These are phyloP conservation scores for Ormyrus rosae DNA, from an alignment of 2,888 invertebrate species.

Conservation along the genomic window DNA sequence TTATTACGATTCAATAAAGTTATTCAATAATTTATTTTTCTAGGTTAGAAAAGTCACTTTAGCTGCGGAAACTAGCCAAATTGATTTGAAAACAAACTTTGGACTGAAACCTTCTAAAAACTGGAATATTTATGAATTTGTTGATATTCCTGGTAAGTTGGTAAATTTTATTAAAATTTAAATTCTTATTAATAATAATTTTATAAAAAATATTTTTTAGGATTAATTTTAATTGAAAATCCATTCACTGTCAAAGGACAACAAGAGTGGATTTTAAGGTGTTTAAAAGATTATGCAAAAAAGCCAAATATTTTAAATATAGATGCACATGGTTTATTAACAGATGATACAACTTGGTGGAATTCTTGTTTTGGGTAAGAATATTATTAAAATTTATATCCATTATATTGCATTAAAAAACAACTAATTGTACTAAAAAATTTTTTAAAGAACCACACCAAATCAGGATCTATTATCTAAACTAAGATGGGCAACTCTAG, in stretches of 20 bases:
- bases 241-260: conserved; percentile 89
- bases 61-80: not conserved
- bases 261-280: conserved; percentile 88
- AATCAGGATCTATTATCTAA: conserved; percentile 74
- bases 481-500: conserved; percentile 95
- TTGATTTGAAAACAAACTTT: conserved; percentile 61
- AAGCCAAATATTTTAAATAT: conserved; percentile 85
- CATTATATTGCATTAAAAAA: conserved; percentile 15
- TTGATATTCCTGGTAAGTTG: conserved; percentile 79
- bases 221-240: conserved; percentile 88
- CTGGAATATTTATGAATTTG: conserved; percentile 82
- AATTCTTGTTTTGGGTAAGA: conserved; percentile 77
- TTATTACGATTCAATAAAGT: no score
- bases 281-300: conserved; percentile 85
- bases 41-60: conserved; percentile 69
- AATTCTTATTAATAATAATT: not conserved
- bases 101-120: conserved; percentile 76
- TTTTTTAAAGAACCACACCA: conserved; percentile 58
- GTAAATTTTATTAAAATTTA: conserved; percentile 6
- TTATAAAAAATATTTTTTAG: conserved; percentile 70
- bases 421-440: not conserved
- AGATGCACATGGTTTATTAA: conserved; percentile 77
- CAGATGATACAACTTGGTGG: conserved; percentile 81
- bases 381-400: not conserved
- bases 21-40: conserved; percentile 55